phyloP scores from a whole-genome alignment of 2,113 vertebrate species.

The Corythornis cristatus region DNA sequence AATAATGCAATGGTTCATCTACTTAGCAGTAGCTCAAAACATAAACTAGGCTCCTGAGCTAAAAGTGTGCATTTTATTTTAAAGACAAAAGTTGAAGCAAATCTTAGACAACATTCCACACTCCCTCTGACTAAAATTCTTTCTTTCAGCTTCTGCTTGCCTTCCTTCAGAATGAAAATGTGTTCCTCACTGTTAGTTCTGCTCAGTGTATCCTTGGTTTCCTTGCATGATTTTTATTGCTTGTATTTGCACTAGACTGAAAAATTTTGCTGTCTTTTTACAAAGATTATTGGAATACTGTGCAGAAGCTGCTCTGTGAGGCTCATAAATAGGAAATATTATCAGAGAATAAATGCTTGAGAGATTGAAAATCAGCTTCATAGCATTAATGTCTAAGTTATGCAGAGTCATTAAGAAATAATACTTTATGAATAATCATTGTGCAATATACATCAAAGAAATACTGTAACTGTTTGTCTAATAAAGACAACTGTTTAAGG shows the following conservation, averaged over 20 bases:
- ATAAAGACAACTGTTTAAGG: background rate
- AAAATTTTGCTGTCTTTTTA: background rate
- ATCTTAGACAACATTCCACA: background rate
- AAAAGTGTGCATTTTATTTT: background rate
- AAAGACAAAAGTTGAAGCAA: background rate
- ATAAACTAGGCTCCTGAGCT: slow-evolving; percentile 1
- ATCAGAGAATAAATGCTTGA: background rate
- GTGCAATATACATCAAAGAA: background rate
- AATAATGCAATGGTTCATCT: slow-evolving; percentile 27
- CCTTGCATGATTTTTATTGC: background rate
- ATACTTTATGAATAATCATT: background rate
- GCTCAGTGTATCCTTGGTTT: background rate
- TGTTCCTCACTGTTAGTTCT: background rate
- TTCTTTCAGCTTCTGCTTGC: background rate
- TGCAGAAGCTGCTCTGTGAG: background rate
- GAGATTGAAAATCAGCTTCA: background rate
- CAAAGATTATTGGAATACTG: background rate
- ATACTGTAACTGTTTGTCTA: background rate
- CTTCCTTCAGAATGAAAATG: background rate
- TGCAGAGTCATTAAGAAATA: slow-evolving; percentile 10
- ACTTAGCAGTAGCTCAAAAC: background rate
- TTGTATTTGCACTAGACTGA: background rate
- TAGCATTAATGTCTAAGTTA: background rate
- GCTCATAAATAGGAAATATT: background rate
- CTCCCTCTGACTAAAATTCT: background rate